Evolutionary conservation across 2,797 vertebrate species (phyloP), one percentile per base, ranked within the genome.

Genomic region (Bovichtus diacanthus): DNA sequence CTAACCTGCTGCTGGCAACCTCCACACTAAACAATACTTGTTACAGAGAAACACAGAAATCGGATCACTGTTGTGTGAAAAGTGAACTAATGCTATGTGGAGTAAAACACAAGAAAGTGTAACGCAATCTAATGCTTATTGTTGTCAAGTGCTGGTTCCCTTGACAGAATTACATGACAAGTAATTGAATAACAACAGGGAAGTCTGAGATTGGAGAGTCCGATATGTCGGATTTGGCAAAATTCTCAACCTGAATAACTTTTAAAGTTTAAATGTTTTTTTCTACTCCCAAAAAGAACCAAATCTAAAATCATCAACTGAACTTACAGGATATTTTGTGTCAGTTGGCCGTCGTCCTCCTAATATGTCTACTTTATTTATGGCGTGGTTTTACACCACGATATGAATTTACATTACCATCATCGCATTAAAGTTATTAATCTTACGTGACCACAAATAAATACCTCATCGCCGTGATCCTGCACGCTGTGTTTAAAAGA

Each of bases 1-100:
- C 91, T 93, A 94, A 95, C 93, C 93, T 95, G 93, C 93, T 92
- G 90, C 90, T 95, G 93, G 93, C 92, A 91, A 93, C 87, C 90
- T 93, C 78, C 83, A 80, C 83, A 84, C 92, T 80, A 91, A 94
- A 95, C 94, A 94, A 93, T 93, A 92, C 92, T 92, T 87, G 91
- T 93, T 91, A 92, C 85, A 83, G 78, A 93, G 88, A 91, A 93
- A 92, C 87, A 90, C 75, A 86, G 92, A 93, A 93, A 94, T 86
- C 78, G 90, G 92, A 94, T 94, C 94, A 90, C 87, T 89, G 90
- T 92, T 92, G 91, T 93, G 93, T 80, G 90, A 91, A 84, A 92
- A 93, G 90, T 86, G 84, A 93, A 92, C 86, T 84, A 88, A 92
- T 90, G 91, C 92, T 88, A 81, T 88, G 86, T 79, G 82, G 82